Evolutionary conservation across 2,113 vertebrate species (phyloP).

Genomic region (Dolichallabes microphthalmus): DNA sequence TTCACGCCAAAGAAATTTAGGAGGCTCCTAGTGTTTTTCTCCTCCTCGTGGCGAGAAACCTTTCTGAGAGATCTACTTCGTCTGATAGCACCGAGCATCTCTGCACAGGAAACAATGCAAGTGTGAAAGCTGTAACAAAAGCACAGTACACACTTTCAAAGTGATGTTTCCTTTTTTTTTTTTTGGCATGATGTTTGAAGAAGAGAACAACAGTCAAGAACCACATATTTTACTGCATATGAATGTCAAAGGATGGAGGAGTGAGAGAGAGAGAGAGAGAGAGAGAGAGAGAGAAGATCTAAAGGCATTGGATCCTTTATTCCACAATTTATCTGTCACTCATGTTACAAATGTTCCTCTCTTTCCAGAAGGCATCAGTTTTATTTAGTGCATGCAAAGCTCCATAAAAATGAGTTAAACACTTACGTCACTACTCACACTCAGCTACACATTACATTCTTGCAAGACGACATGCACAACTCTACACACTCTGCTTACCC

Average conservation of each 20-base stretch:
- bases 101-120: conserved; percentile 37
- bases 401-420: background rate
- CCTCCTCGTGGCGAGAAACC: conserved; percentile 14
- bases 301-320: background rate
- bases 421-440: background rate
- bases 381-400: background rate
- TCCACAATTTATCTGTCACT: background rate
- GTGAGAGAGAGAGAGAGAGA: conserved; percentile 2
- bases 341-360: background rate
- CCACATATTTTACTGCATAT: background rate
- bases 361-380: background rate
- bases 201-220: conserved; percentile 11
- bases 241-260: conserved; percentile 7
- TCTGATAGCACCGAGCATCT: conserved; percentile 38
- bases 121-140: conserved; percentile 24
- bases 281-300: background rate
- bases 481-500: background rate
- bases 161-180: background rate
- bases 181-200: background rate
- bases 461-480: background rate
- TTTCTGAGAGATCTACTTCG: conserved; percentile 12
- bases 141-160: conserved; percentile 23
- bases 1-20: conserved; percentile 15
- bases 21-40: conserved; percentile 14
- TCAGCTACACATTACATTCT: background rate